These are phyloP conservation scores for Enteromius unitaeniatus DNA, from an alignment of 2,797 vertebrate genomes.

Conservation along the genomic window DNA sequence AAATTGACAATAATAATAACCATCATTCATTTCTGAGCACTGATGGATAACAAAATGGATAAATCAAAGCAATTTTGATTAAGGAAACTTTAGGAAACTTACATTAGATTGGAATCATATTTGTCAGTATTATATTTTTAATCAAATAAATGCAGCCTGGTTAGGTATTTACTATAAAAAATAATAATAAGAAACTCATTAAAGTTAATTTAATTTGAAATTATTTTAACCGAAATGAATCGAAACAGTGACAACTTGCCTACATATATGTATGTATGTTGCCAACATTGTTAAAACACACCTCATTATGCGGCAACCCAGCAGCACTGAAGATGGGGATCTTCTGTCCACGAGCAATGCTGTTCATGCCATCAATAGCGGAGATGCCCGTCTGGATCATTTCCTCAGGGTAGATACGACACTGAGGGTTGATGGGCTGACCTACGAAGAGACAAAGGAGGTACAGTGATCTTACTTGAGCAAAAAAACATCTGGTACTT, in stretches of 20 bases:
- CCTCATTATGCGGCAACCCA: slow-evolving; percentile 96
- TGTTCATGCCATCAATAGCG: slow-evolving; percentile 98
- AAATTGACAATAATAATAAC: no score
- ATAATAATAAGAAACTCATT: not conserved
- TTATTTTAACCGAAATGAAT: not conserved
- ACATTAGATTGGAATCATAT: not conserved
- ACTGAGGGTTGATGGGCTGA: slow-evolving; percentile 94
- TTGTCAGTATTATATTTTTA: not conserved
- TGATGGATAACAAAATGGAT: no score
- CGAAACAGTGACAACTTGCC: not conserved
- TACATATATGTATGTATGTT: not conserved
- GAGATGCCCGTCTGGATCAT: slow-evolving; percentile 99
- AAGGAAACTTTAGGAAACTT: no score
- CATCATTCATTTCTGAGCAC: no score
- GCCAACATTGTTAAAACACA: slow-evolving; percentile 56
- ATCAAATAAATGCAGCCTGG: not conserved
- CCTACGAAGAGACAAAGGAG: slow-evolving; percentile 67
- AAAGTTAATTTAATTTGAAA: not conserved
- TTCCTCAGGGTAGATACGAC: slow-evolving; percentile 96
- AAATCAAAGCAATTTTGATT: no score
- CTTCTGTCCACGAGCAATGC: slow-evolving; percentile 96
- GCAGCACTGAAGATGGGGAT: slow-evolving; percentile 98
- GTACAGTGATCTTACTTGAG: not conserved
- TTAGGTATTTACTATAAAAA: not conserved
- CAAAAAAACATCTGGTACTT: not conserved